These are phyloP conservation scores for Galeopsomyia nigrocyanea DNA, from an alignment of 2,888 invertebrate genomes.

Conservation along the genomic window DNA sequence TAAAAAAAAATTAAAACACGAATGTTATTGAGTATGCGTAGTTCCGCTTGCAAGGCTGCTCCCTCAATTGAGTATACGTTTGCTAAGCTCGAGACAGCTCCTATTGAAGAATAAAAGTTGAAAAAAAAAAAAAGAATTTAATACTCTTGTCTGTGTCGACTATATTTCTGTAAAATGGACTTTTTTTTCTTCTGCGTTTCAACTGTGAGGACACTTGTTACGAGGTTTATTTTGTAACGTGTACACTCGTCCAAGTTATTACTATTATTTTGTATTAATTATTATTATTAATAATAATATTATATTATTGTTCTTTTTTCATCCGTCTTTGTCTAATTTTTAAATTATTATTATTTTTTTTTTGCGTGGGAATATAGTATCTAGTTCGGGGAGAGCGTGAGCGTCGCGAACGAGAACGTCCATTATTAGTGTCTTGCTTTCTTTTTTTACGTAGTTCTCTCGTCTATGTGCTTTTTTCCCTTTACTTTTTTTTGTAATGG, in stretches of 20 bases:
- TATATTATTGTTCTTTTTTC: constrained; percentile 44
- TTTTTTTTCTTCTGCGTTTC: constrained; percentile 24
- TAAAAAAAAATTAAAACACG: constrained; percentile 25
- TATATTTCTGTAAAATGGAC: constrained; percentile 42
- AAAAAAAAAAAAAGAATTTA: constrained; percentile 34
- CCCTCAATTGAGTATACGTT: constrained; percentile 34
- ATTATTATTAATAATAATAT: constrained; percentile 36
- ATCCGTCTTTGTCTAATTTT: constrained; percentile 39
- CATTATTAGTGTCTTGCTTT: constrained; percentile 33
- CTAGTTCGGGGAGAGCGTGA: constrained; percentile 33
- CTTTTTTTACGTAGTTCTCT: constrained; percentile 2
- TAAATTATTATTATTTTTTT: constrained; percentile 42
- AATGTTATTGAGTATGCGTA: constrained; percentile 47
- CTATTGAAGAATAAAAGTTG: constrained; percentile 20
- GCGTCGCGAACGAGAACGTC: constrained; percentile 30
- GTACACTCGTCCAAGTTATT: constrained; percentile 45
- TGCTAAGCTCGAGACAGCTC: constrained; percentile 42
- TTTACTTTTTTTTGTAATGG: constrained; percentile 18
- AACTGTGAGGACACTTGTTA: constrained; percentile 41
- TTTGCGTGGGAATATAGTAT: constrained; percentile 34
- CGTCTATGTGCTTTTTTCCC: constrained; percentile 6
- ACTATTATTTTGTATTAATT: constrained; percentile 41
- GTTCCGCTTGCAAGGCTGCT: constrained; percentile 44
- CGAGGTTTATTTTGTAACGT: constrained; percentile 43
- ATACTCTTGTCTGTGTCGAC: constrained; percentile 46